A percentile compares a stretch with the other conserved stretches of the same genome.
Evolutionary conservation across 2,113 vertebrate species (phyloP).

Genomic region (Saguinus midas): DNA sequence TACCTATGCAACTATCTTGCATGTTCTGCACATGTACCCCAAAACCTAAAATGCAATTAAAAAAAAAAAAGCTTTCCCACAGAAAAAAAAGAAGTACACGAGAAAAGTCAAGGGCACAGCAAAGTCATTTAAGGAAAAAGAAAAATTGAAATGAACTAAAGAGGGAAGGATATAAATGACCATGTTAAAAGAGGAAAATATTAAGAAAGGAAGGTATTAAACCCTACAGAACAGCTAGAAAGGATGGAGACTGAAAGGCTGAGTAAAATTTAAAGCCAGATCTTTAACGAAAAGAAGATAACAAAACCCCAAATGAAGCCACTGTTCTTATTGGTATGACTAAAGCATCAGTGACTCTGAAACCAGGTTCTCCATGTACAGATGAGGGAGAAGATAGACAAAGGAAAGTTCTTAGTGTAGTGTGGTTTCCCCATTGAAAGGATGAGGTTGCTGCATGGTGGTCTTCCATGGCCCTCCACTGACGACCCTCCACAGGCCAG

Average conservation of each 20-base stretch:
- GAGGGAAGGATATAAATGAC: not conserved
- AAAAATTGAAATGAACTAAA: not conserved
- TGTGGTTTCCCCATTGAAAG: not conserved
- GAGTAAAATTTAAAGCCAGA: constrained; percentile 13
- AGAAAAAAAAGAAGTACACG: not conserved
- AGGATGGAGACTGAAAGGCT: not conserved
- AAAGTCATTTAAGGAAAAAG: not conserved
- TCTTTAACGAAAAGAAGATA: not conserved
- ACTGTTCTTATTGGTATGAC: not conserved
- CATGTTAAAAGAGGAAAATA: not conserved
- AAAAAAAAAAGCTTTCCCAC: too few species aligned
- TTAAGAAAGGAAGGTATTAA: not conserved
- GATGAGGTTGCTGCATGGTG: not conserved
- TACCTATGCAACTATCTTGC: too few species aligned
- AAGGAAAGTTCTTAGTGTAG: not conserved
- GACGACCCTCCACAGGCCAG: not conserved
- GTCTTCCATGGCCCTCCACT: not conserved
- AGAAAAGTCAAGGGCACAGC: not conserved
- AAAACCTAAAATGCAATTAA: too few species aligned
- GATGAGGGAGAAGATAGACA: not conserved
- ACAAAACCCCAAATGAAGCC: not conserved
- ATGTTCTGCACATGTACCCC: too few species aligned
- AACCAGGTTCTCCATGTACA: not conserved
- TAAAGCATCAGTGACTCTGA: not conserved
- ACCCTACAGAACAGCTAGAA: not conserved